Base-by-base conservation (phyloP, 2,797 vertebrate species). In the Chelon auratus region DNA sequence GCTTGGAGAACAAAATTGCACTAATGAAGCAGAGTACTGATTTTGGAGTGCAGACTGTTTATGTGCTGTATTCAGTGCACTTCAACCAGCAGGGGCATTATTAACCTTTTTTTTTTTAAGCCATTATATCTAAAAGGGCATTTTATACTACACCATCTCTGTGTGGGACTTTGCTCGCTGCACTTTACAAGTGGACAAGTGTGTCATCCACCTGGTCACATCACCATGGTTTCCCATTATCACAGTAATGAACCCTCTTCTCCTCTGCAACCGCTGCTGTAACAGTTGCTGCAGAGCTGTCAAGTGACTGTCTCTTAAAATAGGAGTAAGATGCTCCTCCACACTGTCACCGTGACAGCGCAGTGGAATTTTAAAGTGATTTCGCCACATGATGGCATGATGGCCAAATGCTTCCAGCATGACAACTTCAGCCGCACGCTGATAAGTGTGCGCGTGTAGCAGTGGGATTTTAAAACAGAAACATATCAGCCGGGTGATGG, bases 251-350 rank as follows among this genome's bases (percentile, higher is more conserved):
- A 88, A 88, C 82, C 83, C 75, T 82, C 75, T 58, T 87, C 78
- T 91, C 71, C 85, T 83, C 78, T 82, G 84, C 77, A 82, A 61
- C 80, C 78, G 48, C 76, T 57, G 85, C 87, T 87, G 75, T 79
- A 89, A 82, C 79, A 81, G 78, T 83, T 56, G 78, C 76, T 80
- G 80, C 87, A 84, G 85, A 85, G 84, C 87, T 89, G 88, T 91
- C 88, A 89, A 91, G 84, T 87, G 84, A 87, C 86, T 88, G 82
- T 80, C 76, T 80, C 88, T 86, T 90, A 85, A 91, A 91, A 90
- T 90, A 89, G 88, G 84, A 86, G 90, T 81, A 84, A 81, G 86
- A 90, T 81, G 83, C 87, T 91, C 68, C 83, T 89, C 81, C 83
- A 92, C 85, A 77, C 85, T 89, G 87, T 87, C 89, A 82, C 86